These are phyloP conservation scores for Platerodrilus igneus DNA, from an alignment of 2,888 invertebrate species.

Conservation along the genomic window DNA sequence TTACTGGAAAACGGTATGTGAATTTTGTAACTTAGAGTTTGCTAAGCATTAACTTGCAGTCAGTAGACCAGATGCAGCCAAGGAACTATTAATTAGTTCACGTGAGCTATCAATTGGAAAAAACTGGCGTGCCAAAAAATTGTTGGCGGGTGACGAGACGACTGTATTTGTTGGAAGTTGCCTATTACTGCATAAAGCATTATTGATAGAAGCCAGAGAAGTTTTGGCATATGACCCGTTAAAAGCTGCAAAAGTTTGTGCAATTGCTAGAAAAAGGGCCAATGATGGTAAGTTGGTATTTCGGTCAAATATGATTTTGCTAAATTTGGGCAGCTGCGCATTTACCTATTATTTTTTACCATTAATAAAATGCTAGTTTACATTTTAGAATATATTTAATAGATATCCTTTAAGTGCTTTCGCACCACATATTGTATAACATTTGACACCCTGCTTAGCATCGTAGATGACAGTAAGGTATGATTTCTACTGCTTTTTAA, in stretches of 20 bases:
- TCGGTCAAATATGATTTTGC: neutral
- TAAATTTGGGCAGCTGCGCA: no score
- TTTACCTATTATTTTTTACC: no score
- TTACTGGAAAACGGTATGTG: slow-evolving; percentile 53
- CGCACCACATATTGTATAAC: no score
- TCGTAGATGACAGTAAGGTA: no score
- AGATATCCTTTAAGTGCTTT: no score
- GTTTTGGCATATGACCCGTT: slow-evolving; percentile 44
- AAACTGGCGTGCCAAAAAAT: slow-evolving; percentile 46
- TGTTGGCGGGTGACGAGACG: slow-evolving; percentile 32
- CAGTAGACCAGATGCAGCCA: slow-evolving; percentile 34
- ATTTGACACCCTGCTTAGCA: no score
- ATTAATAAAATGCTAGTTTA: no score
- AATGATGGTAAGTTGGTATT: slow-evolving; percentile 49
- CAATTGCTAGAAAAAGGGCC: slow-evolving; percentile 53
- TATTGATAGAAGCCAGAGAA: slow-evolving; percentile 45
- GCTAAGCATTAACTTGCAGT: slow-evolving; percentile 1
- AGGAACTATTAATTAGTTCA: slow-evolving; percentile 31
- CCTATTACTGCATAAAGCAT: slow-evolving; percentile 47
- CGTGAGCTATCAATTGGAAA: slow-evolving; percentile 37
- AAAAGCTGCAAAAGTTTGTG: slow-evolving; percentile 49
- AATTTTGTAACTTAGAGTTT: neutral
- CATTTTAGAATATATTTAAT: no score
- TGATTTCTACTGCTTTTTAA: no score
- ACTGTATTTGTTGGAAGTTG: slow-evolving; percentile 51